Evolutionary conservation across 2,888 invertebrate genomes (phyloP), one percentile per base, ranked within the genome.

Genomic region (Entomobrya proxima): DNA sequence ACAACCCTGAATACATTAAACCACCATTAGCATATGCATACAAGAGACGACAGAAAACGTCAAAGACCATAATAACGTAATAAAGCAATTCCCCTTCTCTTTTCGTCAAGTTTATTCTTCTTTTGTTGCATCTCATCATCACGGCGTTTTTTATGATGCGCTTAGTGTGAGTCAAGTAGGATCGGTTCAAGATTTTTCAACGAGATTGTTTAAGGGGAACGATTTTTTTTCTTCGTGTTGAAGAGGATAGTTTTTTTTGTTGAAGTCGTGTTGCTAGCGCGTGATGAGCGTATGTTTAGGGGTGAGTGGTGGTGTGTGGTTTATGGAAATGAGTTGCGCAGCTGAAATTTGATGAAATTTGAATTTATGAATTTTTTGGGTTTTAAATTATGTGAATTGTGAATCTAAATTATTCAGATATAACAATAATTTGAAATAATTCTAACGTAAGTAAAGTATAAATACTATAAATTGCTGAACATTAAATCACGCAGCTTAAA

Each of bases 151-250:
- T 50, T 50, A 50, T 50, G 50, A 50, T 50, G 50, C 50, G 50
- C 50, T 50, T 50, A 50, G 50, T 50, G 50, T 50, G 50, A 50
- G 50, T 50, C 50, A 50, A 50, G 50, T 50, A 50, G n/a, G n/a
- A 18, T 21, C 18, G 18, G n/a, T 50, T 50, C 15, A 50, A 50
- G 50, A 50, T 50, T 50, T 50, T n/a, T n/a, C 6, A 18, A 18
- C 21, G 50, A 50, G n/a, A 21, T 18, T 50, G 52, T 67, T 64
- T 84, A n/a, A n/a, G n/a, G n/a, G n/a, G n/a, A n/a, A n/a, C n/a
- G n/a, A 47, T 83, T 64, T 64, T 5, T 67, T 67, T 21, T 78
- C n/a, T 11, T 50, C 21, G n/a, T 50, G 1, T n/a, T 50, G 50
- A 50, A 50, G 50, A 18, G 50, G 6, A 50, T 9, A n/a, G 50